Conservation (phyloP, 1,140 invertebrate species). For the Drosophila neocordata region DNA sequence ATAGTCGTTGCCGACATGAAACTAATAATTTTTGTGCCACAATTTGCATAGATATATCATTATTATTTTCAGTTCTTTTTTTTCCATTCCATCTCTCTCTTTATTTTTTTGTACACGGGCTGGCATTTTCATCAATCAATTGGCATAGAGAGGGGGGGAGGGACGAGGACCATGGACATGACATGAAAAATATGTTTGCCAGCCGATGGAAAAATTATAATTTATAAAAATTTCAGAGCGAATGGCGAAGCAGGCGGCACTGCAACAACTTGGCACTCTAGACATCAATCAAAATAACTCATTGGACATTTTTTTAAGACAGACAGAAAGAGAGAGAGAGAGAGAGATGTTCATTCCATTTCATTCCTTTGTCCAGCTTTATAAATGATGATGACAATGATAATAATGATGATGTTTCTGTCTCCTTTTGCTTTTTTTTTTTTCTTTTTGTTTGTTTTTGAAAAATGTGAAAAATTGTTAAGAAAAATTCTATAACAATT, state of each 20-base stretch:
- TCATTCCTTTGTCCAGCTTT: slow-evolving; percentile 31
- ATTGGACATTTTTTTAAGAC: slow-evolving; percentile 43
- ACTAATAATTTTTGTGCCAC: slow-evolving; percentile 70
- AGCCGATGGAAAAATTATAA: slow-evolving; percentile 72
- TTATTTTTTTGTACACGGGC: slow-evolving; percentile 53
- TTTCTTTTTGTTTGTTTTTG: slow-evolving; percentile 31
- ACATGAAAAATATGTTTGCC: slow-evolving; percentile 76
- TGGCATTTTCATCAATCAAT: slow-evolving; percentile 78
- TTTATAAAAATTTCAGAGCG: slow-evolving; percentile 75
- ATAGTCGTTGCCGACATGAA: slow-evolving; percentile 51
- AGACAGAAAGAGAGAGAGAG: neutral
- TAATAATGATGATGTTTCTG: slow-evolving; percentile 29
- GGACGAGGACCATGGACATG: slow-evolving; percentile 29
- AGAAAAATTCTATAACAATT: slow-evolving; percentile 57
- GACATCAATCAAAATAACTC: slow-evolving; percentile 75
- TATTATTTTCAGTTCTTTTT: slow-evolving; percentile 62
- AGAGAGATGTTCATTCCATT: neutral
- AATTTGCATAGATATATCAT: slow-evolving; percentile 81
- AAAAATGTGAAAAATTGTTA: slow-evolving; percentile 62
- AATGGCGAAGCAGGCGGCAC: slow-evolving; percentile 18
- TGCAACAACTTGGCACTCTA: slow-evolving; percentile 61
- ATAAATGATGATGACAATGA: slow-evolving; percentile 48
- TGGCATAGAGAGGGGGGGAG: slow-evolving; percentile 11
- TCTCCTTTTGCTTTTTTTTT: slow-evolving; percentile 7
- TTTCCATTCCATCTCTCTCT: slow-evolving; percentile 19